Percentiles rank a stretch among this genome's conserved stretches.
Evolutionary conservation across 2,888 invertebrate species (phyloP).

Genomic region (Hermaeophaga mercurialis): DNA sequence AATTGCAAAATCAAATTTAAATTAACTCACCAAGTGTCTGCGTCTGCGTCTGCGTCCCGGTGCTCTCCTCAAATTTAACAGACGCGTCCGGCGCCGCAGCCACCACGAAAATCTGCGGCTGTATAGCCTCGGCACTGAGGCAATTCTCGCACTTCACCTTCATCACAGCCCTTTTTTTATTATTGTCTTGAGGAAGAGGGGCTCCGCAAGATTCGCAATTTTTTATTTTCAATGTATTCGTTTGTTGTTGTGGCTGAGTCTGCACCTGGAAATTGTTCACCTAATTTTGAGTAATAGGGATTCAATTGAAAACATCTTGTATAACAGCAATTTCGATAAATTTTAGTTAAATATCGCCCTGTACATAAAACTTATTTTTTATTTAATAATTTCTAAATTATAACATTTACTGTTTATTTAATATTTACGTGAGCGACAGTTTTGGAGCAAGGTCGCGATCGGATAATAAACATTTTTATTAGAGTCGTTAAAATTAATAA

Average conservation of each 20-base stretch:
- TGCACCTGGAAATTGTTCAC: constrained; percentile 46
- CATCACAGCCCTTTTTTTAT: constrained; percentile 58
- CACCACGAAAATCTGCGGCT: constrained; percentile 67
- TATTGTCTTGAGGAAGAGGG: constrained; percentile 56
- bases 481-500: too few relatives aligned
- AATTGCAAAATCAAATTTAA: too few relatives aligned
- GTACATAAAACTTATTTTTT: too few relatives aligned
- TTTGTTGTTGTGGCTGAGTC: constrained; percentile 46
- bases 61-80: constrained; percentile 54
- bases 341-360: too few relatives aligned
- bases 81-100: constrained; percentile 58
- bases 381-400: too few relatives aligned
- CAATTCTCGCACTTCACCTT: constrained; percentile 58
- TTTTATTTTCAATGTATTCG: constrained; percentile 55
- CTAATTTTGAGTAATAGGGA: too few relatives aligned
- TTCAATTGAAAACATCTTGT: too few relatives aligned
- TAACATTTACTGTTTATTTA: too few relatives aligned
- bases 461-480: too few relatives aligned
- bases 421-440: too few relatives aligned
- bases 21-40: constrained; percentile 42
- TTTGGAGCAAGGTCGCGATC: too few relatives aligned
- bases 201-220: constrained; percentile 57
- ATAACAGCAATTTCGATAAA: too few relatives aligned
- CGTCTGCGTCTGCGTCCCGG: constrained; percentile 52
- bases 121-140: constrained; percentile 56